These are phyloP conservation scores for Trypoxylon attenuatum DNA, from an alignment of 2,888 invertebrate species.

Conservation along the genomic window DNA sequence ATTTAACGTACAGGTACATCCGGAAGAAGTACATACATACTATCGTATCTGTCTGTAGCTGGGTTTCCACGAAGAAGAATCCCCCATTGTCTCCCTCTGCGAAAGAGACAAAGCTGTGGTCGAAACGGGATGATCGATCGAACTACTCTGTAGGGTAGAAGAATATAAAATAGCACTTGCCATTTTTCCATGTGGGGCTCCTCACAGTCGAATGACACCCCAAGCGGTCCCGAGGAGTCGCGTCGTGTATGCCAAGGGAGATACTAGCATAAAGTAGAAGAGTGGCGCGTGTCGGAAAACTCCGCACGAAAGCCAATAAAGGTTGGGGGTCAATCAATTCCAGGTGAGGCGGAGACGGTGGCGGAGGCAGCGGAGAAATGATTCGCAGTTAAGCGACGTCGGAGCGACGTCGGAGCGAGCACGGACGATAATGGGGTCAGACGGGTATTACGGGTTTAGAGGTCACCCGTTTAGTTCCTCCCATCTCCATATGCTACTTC, in stretches of 20 bases:
- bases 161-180: slow-evolving; percentile 55
- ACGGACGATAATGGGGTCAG: slow-evolving; percentile 50
- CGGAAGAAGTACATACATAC: background rate
- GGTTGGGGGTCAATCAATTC: slow-evolving; percentile 62
- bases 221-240: background rate
- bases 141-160: slow-evolving; percentile 52
- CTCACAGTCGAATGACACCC: slow-evolving; percentile 5
- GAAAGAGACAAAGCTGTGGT: slow-evolving; percentile 26
- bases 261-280: too few species aligned
- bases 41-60: too few species aligned
- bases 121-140: slow-evolving; percentile 50
- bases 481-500: slow-evolving; percentile 33
- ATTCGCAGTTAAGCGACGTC: slow-evolving; percentile 48
- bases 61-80: background rate
- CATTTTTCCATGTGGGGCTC: slow-evolving; percentile 18
- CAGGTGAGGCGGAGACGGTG: too few species aligned
- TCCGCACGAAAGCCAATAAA: slow-evolving; percentile 54
- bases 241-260: slow-evolving; percentile 1
- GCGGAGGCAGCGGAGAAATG: slow-evolving; percentile 54
- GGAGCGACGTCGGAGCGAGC: slow-evolving; percentile 32
- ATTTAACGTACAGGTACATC: too few species aligned
- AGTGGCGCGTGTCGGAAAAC: background rate
- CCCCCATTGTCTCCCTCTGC: background rate
- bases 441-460: slow-evolving; percentile 33
- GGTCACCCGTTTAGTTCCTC: slow-evolving; percentile 19